A percentile compares a stretch with the other conserved stretches of the same genome.
These are phyloP conservation scores for Amblyopsis hoosieri DNA, from an alignment of 2,797 vertebrate species.

Conservation along the genomic window DNA sequence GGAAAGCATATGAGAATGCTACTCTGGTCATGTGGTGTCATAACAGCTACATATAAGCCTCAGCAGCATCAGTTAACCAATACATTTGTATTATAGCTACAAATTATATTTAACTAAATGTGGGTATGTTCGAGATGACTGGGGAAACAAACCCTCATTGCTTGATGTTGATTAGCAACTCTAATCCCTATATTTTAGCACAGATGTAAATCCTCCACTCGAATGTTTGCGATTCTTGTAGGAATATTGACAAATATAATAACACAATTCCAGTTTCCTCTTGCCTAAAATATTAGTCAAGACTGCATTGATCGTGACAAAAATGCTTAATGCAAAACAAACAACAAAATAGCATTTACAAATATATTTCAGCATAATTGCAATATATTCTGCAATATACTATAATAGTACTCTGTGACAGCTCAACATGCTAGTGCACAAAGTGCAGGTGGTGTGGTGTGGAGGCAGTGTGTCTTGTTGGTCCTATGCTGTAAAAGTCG, in stretches of 20 bases:
- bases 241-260: constrained; percentile 30
- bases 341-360: too few relatives aligned
- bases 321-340: not conserved
- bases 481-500: too few relatives aligned
- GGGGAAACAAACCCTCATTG: not conserved
- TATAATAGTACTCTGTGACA: too few relatives aligned
- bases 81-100: too few relatives aligned
- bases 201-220: not conserved
- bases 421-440: too few relatives aligned
- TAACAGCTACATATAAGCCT: constrained; percentile 28
- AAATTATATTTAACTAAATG: too few relatives aligned
- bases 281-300: constrained; percentile 20
- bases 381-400: too few relatives aligned
- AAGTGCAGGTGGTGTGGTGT: too few relatives aligned
- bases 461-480: too few relatives aligned
- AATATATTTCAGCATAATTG: too few relatives aligned
- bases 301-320: constrained; percentile 3
- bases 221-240: not conserved
- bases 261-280: constrained; percentile 15
- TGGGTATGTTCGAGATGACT: too few relatives aligned
- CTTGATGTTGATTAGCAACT: constrained; percentile 19
- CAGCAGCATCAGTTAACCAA: constrained; percentile 19
- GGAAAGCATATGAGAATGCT: constrained; percentile 25
- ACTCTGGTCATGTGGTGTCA: constrained; percentile 21
- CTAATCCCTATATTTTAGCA: constrained; percentile 9